These are phyloP conservation scores for Exocentrus adspersus DNA, from an alignment of 2,888 invertebrate genomes.

Conservation along the genomic window DNA sequence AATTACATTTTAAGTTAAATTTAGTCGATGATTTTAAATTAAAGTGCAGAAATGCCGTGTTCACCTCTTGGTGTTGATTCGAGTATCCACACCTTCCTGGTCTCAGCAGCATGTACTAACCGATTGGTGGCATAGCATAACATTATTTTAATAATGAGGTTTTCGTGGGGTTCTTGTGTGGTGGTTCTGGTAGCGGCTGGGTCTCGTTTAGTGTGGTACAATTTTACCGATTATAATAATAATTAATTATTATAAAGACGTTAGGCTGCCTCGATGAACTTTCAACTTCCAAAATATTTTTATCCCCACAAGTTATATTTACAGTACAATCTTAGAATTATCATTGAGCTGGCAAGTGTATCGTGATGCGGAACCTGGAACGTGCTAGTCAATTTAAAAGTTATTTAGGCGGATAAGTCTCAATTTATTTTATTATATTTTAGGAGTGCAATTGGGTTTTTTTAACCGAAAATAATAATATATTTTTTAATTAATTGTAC, in stretches of 20 bases:
- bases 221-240: slow-evolving; percentile 31
- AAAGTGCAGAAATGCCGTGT: too few species aligned
- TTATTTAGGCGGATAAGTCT: slow-evolving; percentile 16
- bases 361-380: slow-evolving; percentile 14
- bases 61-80: too few species aligned
- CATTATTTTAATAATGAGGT: too few species aligned
- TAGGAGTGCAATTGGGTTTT: slow-evolving; percentile 12
- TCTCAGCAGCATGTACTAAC: too few species aligned
- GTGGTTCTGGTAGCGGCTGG: too few species aligned
- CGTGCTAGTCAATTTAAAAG: slow-evolving; percentile 35
- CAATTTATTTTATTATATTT: slow-evolving; percentile 2
- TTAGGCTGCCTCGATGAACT: slow-evolving; percentile 39
- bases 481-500: background rate
- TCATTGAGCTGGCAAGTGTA: slow-evolving; percentile 31
- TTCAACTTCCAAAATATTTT: slow-evolving; percentile 37
- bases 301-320: slow-evolving; percentile 26
- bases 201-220: too few species aligned
- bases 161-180: too few species aligned
- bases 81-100: too few species aligned
- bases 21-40: too few species aligned
- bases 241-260: slow-evolving; percentile 32
- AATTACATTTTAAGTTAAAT: too few species aligned
- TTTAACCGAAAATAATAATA: background rate
- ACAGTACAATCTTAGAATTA: slow-evolving; percentile 20
- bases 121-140: too few species aligned